These are phyloP conservation scores for Plagodis pulveraria DNA, from an alignment of 2,888 invertebrate species.

Conservation along the genomic window DNA sequence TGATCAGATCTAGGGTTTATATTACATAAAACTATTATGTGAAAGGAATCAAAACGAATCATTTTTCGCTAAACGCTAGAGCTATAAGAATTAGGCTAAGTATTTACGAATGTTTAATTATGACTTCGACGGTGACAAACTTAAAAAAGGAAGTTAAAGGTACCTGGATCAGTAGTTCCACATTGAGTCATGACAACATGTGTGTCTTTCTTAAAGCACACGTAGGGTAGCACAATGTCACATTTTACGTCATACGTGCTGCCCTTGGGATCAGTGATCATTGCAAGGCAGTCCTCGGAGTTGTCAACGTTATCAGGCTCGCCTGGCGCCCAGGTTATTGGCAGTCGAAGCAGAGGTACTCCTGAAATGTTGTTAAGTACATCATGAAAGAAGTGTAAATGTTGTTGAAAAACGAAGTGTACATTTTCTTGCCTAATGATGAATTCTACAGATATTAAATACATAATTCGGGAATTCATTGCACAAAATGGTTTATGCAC, in stretches of 20 bases:
- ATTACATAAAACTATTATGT: too few relatives aligned
- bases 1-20: too few relatives aligned
- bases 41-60: too few relatives aligned
- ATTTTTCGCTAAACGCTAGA: too few relatives aligned
- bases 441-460: too few relatives aligned
- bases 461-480: too few relatives aligned
- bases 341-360: constrained; percentile 39
- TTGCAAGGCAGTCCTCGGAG: constrained; percentile 32
- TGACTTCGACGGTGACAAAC: neutral
- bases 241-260: constrained; percentile 42
- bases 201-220: constrained; percentile 42
- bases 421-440: neutral
- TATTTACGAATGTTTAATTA: too few relatives aligned
- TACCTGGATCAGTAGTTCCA: constrained; percentile 46
- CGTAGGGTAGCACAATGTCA: constrained; percentile 36
- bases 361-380: constrained; percentile 28
- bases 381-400: neutral
- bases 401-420: too few relatives aligned
- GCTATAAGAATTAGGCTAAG: too few relatives aligned
- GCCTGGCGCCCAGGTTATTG: constrained; percentile 41
- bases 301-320: constrained; percentile 46
- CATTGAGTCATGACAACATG: constrained; percentile 37
- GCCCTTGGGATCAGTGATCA: constrained; percentile 31
- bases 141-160: neutral
- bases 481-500: too few relatives aligned